Conservation (phyloP, 2,797 vertebrate species). For the Balearica regulorum region DNA sequence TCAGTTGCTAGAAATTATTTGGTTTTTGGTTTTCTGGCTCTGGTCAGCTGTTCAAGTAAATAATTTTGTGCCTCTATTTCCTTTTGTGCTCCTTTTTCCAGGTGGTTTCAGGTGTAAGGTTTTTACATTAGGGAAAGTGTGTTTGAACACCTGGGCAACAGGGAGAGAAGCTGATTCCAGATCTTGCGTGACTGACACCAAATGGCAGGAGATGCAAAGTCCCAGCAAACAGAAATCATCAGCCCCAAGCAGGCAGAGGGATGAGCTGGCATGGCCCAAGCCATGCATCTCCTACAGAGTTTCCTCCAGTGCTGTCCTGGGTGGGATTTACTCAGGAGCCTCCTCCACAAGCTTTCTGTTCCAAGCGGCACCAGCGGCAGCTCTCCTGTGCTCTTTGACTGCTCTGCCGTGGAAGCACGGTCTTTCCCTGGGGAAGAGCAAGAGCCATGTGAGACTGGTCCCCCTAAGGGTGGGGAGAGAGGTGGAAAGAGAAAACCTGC, state of each 20-base stretch:
- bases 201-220: neutral
- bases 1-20: neutral
- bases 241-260: neutral
- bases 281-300: neutral
- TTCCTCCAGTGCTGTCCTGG: neutral
- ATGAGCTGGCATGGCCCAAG: neutral
- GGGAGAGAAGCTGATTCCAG: neutral
- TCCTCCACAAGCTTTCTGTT: neutral
- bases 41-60: neutral
- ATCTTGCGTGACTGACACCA: neutral
- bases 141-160: neutral
- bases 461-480: no score
- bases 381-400: neutral
- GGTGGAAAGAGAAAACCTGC: neutral
- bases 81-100: fast-evolving
- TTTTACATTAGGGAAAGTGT: neutral
- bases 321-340: no score
- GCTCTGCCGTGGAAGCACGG: neutral
- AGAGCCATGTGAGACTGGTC: neutral
- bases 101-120: neutral
- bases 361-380: neutral
- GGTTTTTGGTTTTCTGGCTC: neutral
- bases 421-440: neutral
- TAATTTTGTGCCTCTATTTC: neutral
- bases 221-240: neutral